Conservation (phyloP, 2,113 vertebrate species). For the Maccullochella peelii region DNA sequence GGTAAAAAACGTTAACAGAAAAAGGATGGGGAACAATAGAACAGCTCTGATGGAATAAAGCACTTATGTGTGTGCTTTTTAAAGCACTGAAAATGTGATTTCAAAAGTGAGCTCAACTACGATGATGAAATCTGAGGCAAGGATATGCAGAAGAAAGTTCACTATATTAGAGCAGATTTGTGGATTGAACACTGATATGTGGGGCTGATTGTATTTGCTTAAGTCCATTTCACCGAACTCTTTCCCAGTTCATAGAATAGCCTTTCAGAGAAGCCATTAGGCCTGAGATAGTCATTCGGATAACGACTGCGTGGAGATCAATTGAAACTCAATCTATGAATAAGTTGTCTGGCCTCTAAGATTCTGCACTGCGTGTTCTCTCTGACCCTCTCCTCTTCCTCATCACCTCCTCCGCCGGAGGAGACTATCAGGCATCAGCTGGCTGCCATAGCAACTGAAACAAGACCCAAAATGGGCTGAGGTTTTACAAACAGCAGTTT, state of each 20-base stretch:
- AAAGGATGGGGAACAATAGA: constrained; percentile 47
- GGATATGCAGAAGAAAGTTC: constrained; percentile 30
- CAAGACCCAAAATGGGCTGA: constrained; percentile 19
- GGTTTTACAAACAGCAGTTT: constrained; percentile 33
- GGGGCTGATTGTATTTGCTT: constrained; percentile 52
- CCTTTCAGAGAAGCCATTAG: constrained; percentile 70
- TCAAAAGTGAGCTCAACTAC: constrained; percentile 41
- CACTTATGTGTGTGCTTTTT: constrained; percentile 48
- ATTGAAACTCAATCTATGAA: constrained; percentile 73
- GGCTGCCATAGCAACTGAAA: constrained; percentile 66
- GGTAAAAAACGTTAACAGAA: constrained; percentile 63
- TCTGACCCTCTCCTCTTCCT: constrained; percentile 35
- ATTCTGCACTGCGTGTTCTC: background rate
- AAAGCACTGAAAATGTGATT: constrained; percentile 45
- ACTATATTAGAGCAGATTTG: constrained; percentile 56
- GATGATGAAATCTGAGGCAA: constrained; percentile 71
- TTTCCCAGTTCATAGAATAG: constrained; percentile 45
- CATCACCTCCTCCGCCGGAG: background rate
- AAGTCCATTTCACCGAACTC: constrained; percentile 58
- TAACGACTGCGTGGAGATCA: constrained; percentile 66
- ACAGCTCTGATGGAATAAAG: constrained; percentile 54
- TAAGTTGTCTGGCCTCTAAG: constrained; percentile 46
- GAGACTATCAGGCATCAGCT: constrained; percentile 42
- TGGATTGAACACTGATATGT: constrained; percentile 61
- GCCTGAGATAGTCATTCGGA: constrained; percentile 46